Evolutionary conservation across 2,888 invertebrate genomes (phyloP), one percentile per base, ranked within the genome.

Genomic region (Calliopum simillimum): DNA sequence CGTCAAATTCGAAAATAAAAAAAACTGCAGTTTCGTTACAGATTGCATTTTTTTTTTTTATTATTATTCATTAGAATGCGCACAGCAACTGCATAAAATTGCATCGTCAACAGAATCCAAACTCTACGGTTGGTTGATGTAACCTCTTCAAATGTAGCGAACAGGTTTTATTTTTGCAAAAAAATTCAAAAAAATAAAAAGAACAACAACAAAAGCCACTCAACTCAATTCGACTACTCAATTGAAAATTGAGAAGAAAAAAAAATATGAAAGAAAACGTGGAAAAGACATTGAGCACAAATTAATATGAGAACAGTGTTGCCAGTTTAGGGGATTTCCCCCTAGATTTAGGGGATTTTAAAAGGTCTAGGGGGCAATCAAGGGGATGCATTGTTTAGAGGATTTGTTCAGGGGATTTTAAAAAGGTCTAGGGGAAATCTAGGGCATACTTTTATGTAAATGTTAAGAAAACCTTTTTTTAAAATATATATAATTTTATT

Each of bases 91-190:
- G 16, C 49, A n/a, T 16, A n/a, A 16, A 16, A 49, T 49, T 49
- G 49, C 4, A 49, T 49, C 16, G 49, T 13, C 4, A 49, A 49
- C n/a, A 16, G 13, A n/a, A 49, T n/a, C 16, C 12, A 5, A 5
- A 61, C 21, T 21, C 21, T 46, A 19, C 19, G 16, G n/a, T 46
- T 46, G 21, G 13, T 11, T 11, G 23, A 13, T 43, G n/a, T n/a
- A 33, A 33, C 14, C 61, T 44, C 58, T 44, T 23, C 19, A 61
- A 19, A 46, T 46, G 61, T 19, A 47, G 47, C 61, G 61, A 61
- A 61, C 61, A 61, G 61, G 58, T 47, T 67, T 58, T 33, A 5
- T 44, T 56, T 44, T 44, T 16, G 25, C 13, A 56, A 58, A 33
- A 51, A 56, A 58, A 4, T n/a, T 43, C n/a, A 14, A 62, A 49